Conservation (phyloP, 2,797 vertebrate species). For the Sebastes iracundus region DNA sequence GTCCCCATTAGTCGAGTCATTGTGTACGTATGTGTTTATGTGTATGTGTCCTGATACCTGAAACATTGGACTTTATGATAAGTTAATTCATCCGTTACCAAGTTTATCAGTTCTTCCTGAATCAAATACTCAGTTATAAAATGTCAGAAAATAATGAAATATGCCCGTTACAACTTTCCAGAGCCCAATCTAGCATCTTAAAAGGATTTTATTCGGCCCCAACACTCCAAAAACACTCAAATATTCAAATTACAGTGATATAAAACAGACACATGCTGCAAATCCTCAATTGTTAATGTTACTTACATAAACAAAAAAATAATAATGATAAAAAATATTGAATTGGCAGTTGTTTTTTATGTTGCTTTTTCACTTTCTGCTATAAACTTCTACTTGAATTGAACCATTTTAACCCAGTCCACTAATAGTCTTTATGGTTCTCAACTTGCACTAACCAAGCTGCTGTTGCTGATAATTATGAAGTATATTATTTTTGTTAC, state of each 20-base stretch:
- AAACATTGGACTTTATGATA: not conserved
- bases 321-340: not conserved
- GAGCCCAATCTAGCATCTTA: too few relatives aligned
- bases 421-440: not conserved
- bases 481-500: not conserved
- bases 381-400: not conserved
- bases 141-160: too few relatives aligned
- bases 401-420: not conserved
- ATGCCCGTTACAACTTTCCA: too few relatives aligned
- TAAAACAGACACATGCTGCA: too few relatives aligned
- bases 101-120: not conserved
- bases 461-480: not conserved
- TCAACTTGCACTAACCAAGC: not conserved
- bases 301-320: too few relatives aligned
- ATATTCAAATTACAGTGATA: too few relatives aligned
- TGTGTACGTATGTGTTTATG: not conserved
- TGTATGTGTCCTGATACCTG: not conserved
- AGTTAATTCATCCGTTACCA: not conserved
- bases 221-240: too few relatives aligned
- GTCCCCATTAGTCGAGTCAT: too few relatives aligned
- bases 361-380: not conserved
- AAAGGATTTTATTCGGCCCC: too few relatives aligned
- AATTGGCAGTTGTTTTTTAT: not conserved
- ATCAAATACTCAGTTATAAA: too few relatives aligned
- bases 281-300: too few relatives aligned